Evolutionary conservation across 2,113 vertebrate species (phyloP), one percentile per base, ranked within the genome.

Genomic region (Oncorhynchus clarkii): DNA sequence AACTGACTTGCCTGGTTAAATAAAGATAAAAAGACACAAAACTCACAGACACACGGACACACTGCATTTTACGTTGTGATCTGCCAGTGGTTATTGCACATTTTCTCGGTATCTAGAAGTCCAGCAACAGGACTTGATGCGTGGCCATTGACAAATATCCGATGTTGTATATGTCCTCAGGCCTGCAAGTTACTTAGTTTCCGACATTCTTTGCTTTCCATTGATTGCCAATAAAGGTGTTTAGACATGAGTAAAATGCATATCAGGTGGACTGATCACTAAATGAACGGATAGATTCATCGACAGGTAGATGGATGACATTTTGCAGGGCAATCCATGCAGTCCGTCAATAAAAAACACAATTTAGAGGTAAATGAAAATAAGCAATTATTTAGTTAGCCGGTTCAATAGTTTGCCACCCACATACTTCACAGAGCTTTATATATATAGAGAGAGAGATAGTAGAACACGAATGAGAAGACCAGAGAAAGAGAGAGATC

Each of bases 281-380:
- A 90, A 90, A 91, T 85, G 87, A 91, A 87, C 82, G 88, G 78
- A 93, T 91, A 84, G 90, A 92, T 91, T 90, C 90, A 93, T 93
- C 78, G 92, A 92, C 93, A 94, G 89, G 82, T 92, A 92, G 93
- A 94, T 90, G 90, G 91, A 94, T 93, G 90, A 89, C 90, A 90
- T 93, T 93, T 93, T 89, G 87, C 80, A 3, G 77, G 78, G 80
- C 82, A 84, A 93, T 94, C 93, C 84, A 92, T 93, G 86, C 20
- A 64, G 76, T 75, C 89, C 89, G 91, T 92, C 92, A 74, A 92
- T 92, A 51, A 22, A 89, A 91, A 93, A 91, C 85, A 87, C 89
- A 90, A 89, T 89, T 91, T 84, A 85, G 84, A 87, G 89, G 85
- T 91, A 84, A 82, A 73, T 85, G 78, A 82, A 86, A 85, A 84